These are phyloP conservation scores for Cephalotes varians DNA, from an alignment of 2,888 invertebrate species.

Conservation along the genomic window DNA sequence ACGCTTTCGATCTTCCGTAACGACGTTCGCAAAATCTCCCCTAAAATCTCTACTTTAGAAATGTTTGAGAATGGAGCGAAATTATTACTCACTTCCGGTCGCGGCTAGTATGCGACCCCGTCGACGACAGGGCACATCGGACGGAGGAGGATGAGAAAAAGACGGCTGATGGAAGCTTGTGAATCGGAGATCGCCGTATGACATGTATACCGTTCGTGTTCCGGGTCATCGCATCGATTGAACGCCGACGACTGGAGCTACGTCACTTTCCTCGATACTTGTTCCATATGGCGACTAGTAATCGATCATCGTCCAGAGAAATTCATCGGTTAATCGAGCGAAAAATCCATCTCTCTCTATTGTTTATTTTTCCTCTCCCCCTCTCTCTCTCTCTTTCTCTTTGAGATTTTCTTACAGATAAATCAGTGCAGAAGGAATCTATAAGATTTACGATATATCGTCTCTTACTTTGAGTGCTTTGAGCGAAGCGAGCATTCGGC, in stretches of 20 bases:
- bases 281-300: conserved; percentile 5
- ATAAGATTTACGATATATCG: not conserved
- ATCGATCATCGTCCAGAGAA: conserved; percentile 60
- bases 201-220: not conserved
- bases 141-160: no score
- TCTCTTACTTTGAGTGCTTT: not conserved
- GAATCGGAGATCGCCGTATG: not conserved
- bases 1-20: not conserved
- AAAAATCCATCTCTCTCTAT: conserved; percentile 42
- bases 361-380: not conserved
- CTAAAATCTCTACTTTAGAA: no score
- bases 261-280: conserved; percentile 13
- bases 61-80: not conserved
- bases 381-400: not conserved
- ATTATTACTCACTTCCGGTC: not conserved
- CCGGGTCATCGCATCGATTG: conserved; percentile 24
- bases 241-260: not conserved
- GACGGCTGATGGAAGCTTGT: not conserved
- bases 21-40: no score
- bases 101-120: no score
- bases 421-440: not conserved
- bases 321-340: conserved; percentile 55
- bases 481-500: not conserved
- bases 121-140: no score
- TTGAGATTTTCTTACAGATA: not conserved